Conservation (phyloP, 37 sponge, comb jelly and placozoan species). For the Crambe crambe region DNA sequence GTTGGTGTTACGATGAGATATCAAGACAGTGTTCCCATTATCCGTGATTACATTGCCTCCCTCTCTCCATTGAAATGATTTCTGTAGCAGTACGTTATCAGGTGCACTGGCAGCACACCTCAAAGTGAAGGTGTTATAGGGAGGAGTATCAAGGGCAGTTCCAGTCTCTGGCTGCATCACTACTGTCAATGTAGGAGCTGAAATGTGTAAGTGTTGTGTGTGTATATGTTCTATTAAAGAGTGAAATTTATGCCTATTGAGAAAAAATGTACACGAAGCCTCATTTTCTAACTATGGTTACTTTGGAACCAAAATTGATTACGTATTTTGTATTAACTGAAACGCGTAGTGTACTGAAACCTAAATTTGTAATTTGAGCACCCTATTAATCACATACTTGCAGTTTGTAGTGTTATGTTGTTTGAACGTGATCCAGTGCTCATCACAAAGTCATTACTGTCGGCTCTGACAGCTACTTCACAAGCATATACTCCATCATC, state of each 20-base stretch:
- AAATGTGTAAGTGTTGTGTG: no score
- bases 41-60: background rate
- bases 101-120: conserved; percentile 5
- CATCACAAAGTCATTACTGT: background rate
- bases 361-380: no score
- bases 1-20: background rate
- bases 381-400: no score
- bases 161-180: background rate
- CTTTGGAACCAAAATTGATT: no score
- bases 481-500: conserved; percentile 18
- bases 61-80: conserved; percentile 11
- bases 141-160: conserved; percentile 23
- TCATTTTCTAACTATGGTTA: no score
- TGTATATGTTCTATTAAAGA: no score
- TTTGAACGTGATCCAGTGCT: background rate
- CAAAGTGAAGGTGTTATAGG: conserved; percentile 10
- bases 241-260: no score
- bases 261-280: no score
- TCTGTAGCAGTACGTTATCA: background rate
- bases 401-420: background rate
- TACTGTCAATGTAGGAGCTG: conserved; percentile 5
- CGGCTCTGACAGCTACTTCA: conserved; percentile 3
- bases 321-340: no score
- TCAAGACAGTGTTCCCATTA: conserved; percentile 5
- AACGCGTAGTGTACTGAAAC: no score